Base-by-base conservation (phyloP, 2,888 invertebrate genomes). In the Rhamnusium bicolor region DNA sequence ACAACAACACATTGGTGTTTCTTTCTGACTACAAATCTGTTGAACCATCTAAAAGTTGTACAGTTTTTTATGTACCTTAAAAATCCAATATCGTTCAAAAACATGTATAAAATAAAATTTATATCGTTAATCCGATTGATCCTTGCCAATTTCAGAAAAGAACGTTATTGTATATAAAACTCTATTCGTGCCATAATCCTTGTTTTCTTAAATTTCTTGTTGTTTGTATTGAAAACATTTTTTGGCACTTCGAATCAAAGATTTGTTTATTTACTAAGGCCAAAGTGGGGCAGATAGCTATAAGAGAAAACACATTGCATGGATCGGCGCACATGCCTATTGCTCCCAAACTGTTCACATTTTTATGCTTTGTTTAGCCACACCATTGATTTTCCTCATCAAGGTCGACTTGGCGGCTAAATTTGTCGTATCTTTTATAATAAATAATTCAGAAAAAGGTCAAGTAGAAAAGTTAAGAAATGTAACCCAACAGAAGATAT, bases 371-470 rank as follows among this genome's bases (percentile, higher is more conserved):
- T 65, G 65, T 65, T 65, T 65, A 19, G 65, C 32, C 53, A 65
- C 63, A 27, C 27, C 63, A 63, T 65, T 53, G 53, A 65, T 65
- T 65, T 65, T 65, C 51, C 53, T 8, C 32, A 58, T 58, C 65
- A 53, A 53, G 53, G 65, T 40, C 63, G 63, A 12, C 51, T 51
- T 21, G 29, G 49, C 63, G 16, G 49, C 51, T 51, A 18, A 51
- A 51, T 49, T 63, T 27, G 49, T 32, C 65, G 65, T 71, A 54
- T 53, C 60, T 69, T 72, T 75, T 65, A 72, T 72, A 51, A 69
- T 69, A 72, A 72, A 72, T 75, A 68, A 68, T 73, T 69, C 74
- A 72, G 61, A 3, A 10, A 14, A 19, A 62, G 67, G 53, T 19
- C 67, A 47, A 68, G 60, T 51, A 71, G 60, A 49, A 69, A 65